Percentiles rank a stretch among this genome's conserved stretches.
These are phyloP conservation scores for Drosophila kambysellisi DNA, from an alignment of 2,888 invertebrate species.

Conservation along the genomic window DNA sequence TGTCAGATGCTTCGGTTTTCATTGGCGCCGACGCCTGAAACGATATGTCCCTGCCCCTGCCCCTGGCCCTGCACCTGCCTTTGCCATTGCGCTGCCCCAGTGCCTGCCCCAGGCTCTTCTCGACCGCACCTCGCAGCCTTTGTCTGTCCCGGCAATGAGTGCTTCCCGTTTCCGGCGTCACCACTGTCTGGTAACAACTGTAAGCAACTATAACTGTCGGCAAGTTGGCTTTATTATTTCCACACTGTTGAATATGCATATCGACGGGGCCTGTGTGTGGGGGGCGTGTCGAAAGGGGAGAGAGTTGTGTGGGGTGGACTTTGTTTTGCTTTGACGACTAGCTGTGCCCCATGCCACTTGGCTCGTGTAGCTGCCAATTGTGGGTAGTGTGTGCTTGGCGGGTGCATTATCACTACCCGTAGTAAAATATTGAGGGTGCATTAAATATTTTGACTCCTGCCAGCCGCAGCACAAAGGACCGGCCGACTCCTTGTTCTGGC, in stretches of 20 bases:
- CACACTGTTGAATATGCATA: slow-evolving; percentile 79
- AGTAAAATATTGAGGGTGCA: slow-evolving; percentile 72
- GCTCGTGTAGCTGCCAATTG: slow-evolving; percentile 26
- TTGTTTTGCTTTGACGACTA: slow-evolving; percentile 69
- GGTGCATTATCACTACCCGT: slow-evolving; percentile 68
- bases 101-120: neutral
- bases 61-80: neutral
- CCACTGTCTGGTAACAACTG: slow-evolving; percentile 68
- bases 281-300: neutral
- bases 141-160: slow-evolving; percentile 68
- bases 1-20: slow-evolving; percentile 50
- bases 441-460: slow-evolving; percentile 62
- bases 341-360: slow-evolving; percentile 39
- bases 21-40: slow-evolving; percentile 43
- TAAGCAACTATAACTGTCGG: slow-evolving; percentile 77
- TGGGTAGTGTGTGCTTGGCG: slow-evolving; percentile 29
- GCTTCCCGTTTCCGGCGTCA: slow-evolving; percentile 71
- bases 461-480: slow-evolving; percentile 40
- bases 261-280: slow-evolving; percentile 24
- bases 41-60: neutral
- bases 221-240: slow-evolving; percentile 80
- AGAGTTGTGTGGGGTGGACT: slow-evolving; percentile 23
- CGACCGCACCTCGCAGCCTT: slow-evolving; percentile 17
- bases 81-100: neutral
- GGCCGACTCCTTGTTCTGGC: slow-evolving; percentile 18